Percentiles rank a stretch among this genome's conserved stretches.
phyloP scores from a whole-genome alignment of 2,113 vertebrate genomes.

The Oryzias celebensis region DNA sequence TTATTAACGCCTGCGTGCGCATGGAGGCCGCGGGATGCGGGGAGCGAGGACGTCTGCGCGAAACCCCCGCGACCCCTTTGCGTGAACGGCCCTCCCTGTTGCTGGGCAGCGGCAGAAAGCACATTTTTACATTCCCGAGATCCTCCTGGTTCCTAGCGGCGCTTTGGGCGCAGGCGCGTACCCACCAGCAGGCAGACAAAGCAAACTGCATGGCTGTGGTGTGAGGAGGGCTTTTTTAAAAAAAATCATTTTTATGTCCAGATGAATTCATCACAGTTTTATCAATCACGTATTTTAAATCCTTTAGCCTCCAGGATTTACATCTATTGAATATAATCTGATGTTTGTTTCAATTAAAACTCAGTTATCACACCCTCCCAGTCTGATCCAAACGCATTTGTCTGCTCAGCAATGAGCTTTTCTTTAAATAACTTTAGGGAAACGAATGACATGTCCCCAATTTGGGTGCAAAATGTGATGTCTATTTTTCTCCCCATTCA shows the following conservation, averaged over 20 bases:
- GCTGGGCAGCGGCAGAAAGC: slow-evolving; percentile 63
- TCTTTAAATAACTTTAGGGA: too few species aligned
- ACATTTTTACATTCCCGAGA: slow-evolving; percentile 4
- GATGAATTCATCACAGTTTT: slow-evolving; percentile 53
- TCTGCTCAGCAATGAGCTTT: too few species aligned
- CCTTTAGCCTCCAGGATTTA: neutral
- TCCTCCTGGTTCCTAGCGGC: slow-evolving; percentile 9
- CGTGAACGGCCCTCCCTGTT: slow-evolving; percentile 67
- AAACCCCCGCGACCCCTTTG: slow-evolving; percentile 65
- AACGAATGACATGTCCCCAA: too few species aligned
- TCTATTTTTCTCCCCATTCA: too few species aligned
- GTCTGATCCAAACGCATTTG: too few species aligned
- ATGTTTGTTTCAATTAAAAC: too few species aligned
- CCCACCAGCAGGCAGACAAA: slow-evolving; percentile 3
- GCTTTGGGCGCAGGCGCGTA: too few species aligned
- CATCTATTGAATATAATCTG: neutral
- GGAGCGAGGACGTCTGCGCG: slow-evolving; percentile 24
- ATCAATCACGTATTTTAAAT: slow-evolving; percentile 21
- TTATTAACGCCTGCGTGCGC: slow-evolving; percentile 52
- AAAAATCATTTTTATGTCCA: slow-evolving; percentile 14
- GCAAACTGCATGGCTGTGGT: neutral
- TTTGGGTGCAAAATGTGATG: too few species aligned
- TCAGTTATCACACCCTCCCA: too few species aligned
- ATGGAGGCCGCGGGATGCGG: slow-evolving; percentile 46
- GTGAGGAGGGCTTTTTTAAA: slow-evolving; percentile 2